Base-by-base conservation (phyloP, 1,140 invertebrate genomes). In the Hylaeus anthracinus region DNA sequence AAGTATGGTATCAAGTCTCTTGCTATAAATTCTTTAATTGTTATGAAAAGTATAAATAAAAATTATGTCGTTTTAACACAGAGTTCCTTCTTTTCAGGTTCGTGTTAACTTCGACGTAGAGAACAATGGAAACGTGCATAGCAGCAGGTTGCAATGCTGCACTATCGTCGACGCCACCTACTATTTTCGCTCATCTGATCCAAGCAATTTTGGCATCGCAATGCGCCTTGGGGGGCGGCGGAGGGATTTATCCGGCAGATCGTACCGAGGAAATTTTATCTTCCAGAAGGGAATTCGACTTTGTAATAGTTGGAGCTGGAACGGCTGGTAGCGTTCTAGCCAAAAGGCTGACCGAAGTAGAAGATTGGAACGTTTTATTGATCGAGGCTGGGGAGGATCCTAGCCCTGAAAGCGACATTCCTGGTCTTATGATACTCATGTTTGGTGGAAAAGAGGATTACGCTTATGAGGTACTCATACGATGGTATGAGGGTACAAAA, bases 311-410 rank as follows among this genome's bases (percentile, higher is more conserved):
- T 0, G 95, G 95, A 1, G 93, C 92, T 10, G 96, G 96, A 55
- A 95, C 96, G 0, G 95, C 95, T 1, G 96, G 96, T 53, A 94
- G 94, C 63, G 94, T 95, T 1, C 63, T 97, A 15, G 96, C 96
- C 0, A 94, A 92, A 77, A 90, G 96, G 72, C 82, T 95, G 9
- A 92, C 94, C 1, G 95, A 95, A 87, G 88, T 93, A 60, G 66
- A 77, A 1, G 72, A 94, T 53, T 94, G 94, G 93, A 66, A 86
- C 15, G 64, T 87, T 14, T 12, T 96, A 41, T 84, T 96, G 6
- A 88, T 96, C 12, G 96, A 96, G 91, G 94, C 94, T 81, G 96
- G 95, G 14, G 87, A 88, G 0, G 85, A 93, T 86, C 87, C 95
- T 70, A 87, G 89, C 53, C 2, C 70, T 0, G 64, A 69, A 2